phyloP scores from a whole-genome alignment of 2,113 vertebrate species.

The Ahaetulla prasina region DNA sequence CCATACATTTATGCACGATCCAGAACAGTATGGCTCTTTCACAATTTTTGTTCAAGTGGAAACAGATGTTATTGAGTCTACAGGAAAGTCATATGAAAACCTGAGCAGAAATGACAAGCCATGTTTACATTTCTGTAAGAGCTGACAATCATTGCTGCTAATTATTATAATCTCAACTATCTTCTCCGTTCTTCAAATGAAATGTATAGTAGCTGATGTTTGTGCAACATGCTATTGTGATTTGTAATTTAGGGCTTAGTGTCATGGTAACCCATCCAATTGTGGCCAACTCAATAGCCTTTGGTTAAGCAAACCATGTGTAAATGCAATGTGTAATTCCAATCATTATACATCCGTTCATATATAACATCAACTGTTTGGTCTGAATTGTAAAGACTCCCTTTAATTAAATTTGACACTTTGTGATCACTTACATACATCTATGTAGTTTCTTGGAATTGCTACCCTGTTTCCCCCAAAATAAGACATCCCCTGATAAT shows the following conservation, averaged over 20 bases:
- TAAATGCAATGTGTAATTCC: background rate
- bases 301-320: background rate
- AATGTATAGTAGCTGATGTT: background rate
- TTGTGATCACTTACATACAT: background rate
- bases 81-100: background rate
- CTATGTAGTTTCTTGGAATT: background rate
- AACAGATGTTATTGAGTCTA: background rate
- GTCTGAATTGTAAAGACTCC: background rate
- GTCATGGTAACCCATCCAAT: background rate
- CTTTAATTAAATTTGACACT: background rate
- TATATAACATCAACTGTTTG: background rate
- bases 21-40: background rate
- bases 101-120: background rate
- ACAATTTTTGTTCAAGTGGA: background rate
- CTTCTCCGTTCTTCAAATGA: background rate
- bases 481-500: too few species aligned
- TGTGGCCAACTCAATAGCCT: background rate
- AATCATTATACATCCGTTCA: background rate
- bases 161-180: background rate
- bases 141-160: background rate
- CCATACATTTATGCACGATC: background rate
- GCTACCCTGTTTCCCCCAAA: too few species aligned
- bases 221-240: background rate
- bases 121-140: background rate
- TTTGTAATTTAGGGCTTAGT: background rate